Evolutionary conservation across 92 coral and sea anemone species (phyloP).

Genomic region (Porites lobata): DNA sequence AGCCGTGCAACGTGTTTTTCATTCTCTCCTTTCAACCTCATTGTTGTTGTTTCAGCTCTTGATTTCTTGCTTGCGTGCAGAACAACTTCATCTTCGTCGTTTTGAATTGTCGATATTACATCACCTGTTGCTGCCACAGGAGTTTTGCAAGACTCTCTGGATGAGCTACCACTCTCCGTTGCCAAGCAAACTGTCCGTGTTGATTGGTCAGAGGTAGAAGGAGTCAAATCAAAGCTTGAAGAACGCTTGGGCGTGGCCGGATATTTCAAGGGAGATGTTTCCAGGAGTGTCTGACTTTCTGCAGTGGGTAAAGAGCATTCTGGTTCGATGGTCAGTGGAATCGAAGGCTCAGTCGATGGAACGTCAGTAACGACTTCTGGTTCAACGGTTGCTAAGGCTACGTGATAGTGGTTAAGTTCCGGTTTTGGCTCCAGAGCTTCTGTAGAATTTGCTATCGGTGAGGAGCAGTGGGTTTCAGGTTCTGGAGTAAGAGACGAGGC

Average conservation of each 20-base stretch:
- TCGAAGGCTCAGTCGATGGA: background rate
- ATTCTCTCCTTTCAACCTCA: background rate
- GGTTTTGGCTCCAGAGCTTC: background rate
- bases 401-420: background rate
- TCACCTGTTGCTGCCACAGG: slow-evolving; percentile 8
- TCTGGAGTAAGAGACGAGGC: background rate
- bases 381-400: background rate
- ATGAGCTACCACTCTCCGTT: slow-evolving; percentile 6
- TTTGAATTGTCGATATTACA: background rate
- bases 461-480: background rate
- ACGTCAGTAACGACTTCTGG: background rate
- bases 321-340: background rate
- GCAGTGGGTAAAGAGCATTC: background rate
- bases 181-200: background rate
- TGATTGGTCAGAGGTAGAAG: background rate
- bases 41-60: background rate
- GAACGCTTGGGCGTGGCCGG: background rate
- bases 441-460: background rate
- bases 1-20: background rate
- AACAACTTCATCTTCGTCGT: background rate
- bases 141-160: background rate
- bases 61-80: background rate
- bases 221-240: background rate
- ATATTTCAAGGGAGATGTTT: background rate
- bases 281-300: background rate